Conservation (phyloP, 53 echinoderm and acorn worm species). For the Henricia sp. region DNA sequence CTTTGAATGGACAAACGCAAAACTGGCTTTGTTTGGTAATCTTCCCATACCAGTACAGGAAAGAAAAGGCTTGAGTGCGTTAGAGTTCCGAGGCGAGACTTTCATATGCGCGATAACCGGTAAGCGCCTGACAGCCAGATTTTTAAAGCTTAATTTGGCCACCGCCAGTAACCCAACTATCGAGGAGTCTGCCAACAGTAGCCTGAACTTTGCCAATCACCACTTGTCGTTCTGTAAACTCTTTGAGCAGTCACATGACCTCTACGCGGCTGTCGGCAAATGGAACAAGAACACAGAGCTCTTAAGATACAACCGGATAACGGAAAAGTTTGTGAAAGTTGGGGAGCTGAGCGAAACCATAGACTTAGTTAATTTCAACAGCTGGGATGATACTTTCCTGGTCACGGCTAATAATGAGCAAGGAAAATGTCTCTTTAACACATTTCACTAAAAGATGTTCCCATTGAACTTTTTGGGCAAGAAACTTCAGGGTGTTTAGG, state of each 20-base stretch:
- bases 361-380: conserved; percentile 8
- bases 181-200: not conserved
- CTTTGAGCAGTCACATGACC: not conserved
- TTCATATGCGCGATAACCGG: conserved; percentile 36
- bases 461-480: no score
- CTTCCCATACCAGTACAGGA: not conserved
- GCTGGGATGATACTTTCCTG: conserved; percentile 2
- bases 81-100: not conserved
- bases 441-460: no score
- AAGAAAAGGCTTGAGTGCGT: not conserved
- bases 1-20: conserved; percentile 6
- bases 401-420: not conserved
- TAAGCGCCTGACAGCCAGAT: not conserved
- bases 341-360: not conserved
- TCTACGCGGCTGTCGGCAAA: conserved; percentile 12
- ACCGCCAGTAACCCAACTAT: not conserved
- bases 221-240: conserved; percentile 2
- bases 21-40: not conserved
- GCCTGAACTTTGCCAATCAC: not conserved
- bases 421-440: no score
- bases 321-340: not conserved
- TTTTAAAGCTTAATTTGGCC: not conserved
- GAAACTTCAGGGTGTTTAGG: no score
- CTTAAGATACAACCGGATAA: conserved; percentile 8
- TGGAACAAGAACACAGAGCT: not conserved